Base-by-base conservation (phyloP, 2,797 vertebrate genomes). In the Cyprinella venusta region DNA sequence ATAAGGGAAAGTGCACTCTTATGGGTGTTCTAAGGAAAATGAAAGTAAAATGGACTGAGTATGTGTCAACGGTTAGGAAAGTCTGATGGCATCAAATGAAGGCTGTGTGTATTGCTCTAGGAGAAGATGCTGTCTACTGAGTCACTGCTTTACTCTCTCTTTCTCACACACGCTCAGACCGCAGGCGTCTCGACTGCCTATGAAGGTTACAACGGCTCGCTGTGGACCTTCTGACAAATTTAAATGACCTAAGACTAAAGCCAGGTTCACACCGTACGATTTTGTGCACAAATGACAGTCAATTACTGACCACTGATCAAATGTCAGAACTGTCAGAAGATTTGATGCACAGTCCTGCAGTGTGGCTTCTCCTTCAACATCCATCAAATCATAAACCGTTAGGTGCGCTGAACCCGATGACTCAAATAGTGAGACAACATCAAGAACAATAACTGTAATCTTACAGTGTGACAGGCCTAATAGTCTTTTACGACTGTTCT, bases 61-160 rank as follows among this genome's bases (percentile, higher is more conserved):
- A 6, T 16, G 26, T 59, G 68, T 67, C 76, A 84, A 54, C 74
- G 83, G 69, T 84, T 56, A 74, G 42, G 12, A 42, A 13, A 79
- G 56, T 54, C 19, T 74, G 61, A 67, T 52, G 59, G 16, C 48
- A 80, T 56, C 69, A 67, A 84, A 36, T 1, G 2, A 64, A 56
- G 59, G 21, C 67, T 61, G 30, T 82, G 72, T 68, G 38, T 50
- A 68, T 0, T 8, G 36, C 71, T 38, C 24, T 54, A 59, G 38
- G 13, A 83, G 50, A 83, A 30, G 64, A 76, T 33, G 26, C 36
- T 18, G 50, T 76, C 64, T 76, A 19, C 13, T 18, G 71, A 76
- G 80, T 67, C 1, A 2, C 42, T 50, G 16, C 36, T 64, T 64
- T n/a, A 33, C 68, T 48, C 68, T 40, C 33, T 61, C 74, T 75